Evolutionary conservation across 2,888 invertebrate species (phyloP), one percentile per base, ranked within the genome.

Genomic region (Eupithecia inturbata): DNA sequence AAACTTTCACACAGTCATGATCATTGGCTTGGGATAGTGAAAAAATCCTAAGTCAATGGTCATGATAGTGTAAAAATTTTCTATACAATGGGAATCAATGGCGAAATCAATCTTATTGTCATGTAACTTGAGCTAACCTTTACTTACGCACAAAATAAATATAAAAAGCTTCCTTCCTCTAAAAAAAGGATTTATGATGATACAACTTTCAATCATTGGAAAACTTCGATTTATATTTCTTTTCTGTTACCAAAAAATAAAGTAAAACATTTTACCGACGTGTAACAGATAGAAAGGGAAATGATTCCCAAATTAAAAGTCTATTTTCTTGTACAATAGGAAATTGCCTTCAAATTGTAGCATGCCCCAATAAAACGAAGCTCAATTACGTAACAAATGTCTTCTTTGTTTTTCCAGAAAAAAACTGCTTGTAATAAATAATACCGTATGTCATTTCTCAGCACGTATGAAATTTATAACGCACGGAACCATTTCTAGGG

Each of bases 381-480:
- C 91, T 91, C 93, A 94, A 94, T 94, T 94, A 94, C 91, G 86
- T 91, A 89, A 92, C 89, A 91, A 57, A 93, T 92, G 92, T 92
- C 93, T 93, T 92, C 89, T 93, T 92, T 92, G 87, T 91, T 85
- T 91, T 92, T 92, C 89, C 86, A 88, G 87, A 86, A n/a, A 89
- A 88, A 90, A 89, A 87, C 87, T 83, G 85, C 84, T 83, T 83
- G 90, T 92, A 91, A 93, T 94, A 94, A 94, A 94, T 94, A 93
- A 92, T 91, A 89, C 93, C 94, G 92, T 93, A 93, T 94, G 94
- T 94, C 94, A 92, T 94, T 94, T 94, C 94, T 93, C 94, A 94
- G 94, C 94, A 94, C 93, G 94, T 94, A 94, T 94, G 93, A 92
- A 93, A 93, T 93, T 93, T 94, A 93, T 94, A 94, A 92, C 93